A percentile compares a stretch with the other conserved stretches of the same genome.
phyloP scores from a whole-genome alignment of 1,140 invertebrate genomes.

The Nixonia krombeini region DNA sequence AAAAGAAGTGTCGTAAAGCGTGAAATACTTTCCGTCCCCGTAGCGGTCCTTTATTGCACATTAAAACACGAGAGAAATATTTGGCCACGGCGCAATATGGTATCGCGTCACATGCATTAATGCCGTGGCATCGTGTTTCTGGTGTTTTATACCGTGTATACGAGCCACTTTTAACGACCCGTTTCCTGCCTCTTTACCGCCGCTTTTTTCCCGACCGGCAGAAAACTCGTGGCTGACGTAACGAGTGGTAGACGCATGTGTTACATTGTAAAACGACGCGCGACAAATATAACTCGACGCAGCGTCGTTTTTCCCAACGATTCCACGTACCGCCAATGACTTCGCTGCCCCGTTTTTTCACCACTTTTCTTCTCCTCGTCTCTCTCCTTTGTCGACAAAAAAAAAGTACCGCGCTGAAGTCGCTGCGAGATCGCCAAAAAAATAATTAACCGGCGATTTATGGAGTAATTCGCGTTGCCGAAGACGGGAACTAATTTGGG shows the following conservation, averaged over 20 bases:
- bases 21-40: constrained; percentile 17
- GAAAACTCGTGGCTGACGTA: constrained; percentile 10
- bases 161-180: constrained; percentile 35
- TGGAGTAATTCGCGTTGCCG: neutral
- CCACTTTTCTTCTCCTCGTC: neutral
- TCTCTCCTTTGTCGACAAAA: too few relatives aligned
- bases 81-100: constrained; percentile 16
- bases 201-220: constrained; percentile 12
- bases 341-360: neutral
- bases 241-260: constrained; percentile 11
- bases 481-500: neutral
- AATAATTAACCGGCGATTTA: neutral
- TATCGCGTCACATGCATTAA: constrained; percentile 20
- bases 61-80: too few relatives aligned
- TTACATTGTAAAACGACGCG: constrained; percentile 1
- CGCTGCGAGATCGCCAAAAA: too few relatives aligned
- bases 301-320: neutral
- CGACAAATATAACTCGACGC: too few relatives aligned
- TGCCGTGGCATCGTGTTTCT: constrained; percentile 29
- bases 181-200: constrained; percentile 25
- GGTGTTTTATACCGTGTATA: constrained; percentile 28
- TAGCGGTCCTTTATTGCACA: constrained; percentile 16
- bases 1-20: too few relatives aligned
- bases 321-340: too few relatives aligned
- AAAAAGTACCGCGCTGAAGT: too few relatives aligned